Percentiles rank a stretch among this genome's conserved stretches.
Conservation (phyloP, 2,888 invertebrate species). For the Physocephala rufipes region DNA sequence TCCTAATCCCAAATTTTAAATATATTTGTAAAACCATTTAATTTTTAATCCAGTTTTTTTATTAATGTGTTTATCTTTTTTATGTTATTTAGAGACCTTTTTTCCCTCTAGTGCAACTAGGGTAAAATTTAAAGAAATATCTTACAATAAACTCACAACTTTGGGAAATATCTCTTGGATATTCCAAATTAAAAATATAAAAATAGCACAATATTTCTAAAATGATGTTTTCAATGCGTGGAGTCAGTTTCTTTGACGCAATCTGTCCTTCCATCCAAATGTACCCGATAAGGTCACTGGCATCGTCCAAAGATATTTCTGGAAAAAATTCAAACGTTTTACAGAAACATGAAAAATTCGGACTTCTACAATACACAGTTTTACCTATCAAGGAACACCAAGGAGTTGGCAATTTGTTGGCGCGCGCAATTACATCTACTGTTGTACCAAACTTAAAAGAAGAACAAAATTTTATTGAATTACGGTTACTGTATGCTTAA, state of each 20-base stretch:
- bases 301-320: constrained; percentile 4
- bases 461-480: constrained; percentile 6
- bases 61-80: constrained; percentile 6
- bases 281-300: not conserved
- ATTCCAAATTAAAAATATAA: constrained; percentile 7
- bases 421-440: not conserved
- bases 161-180: too few species aligned
- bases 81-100: constrained; percentile 1
- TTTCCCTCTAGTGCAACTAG: too few species aligned
- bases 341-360: not conserved
- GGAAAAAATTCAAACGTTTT: not conserved
- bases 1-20: not conserved
- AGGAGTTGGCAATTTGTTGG: constrained; percentile 9
- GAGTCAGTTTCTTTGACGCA: not conserved
- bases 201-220: constrained; percentile 7
- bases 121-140: constrained; percentile 9
- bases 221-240: not conserved
- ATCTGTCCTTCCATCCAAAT: constrained; percentile 10
- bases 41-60: constrained; percentile 9
- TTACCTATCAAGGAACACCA: constrained; percentile 11
- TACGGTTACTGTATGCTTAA: not conserved
- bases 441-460: constrained; percentile 4
- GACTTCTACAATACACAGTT: too few species aligned
- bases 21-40: not conserved
- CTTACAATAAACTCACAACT: too few species aligned